Base-by-base conservation (phyloP, 2,888 invertebrate genomes). In the Rhogogaster chlorosoma region DNA sequence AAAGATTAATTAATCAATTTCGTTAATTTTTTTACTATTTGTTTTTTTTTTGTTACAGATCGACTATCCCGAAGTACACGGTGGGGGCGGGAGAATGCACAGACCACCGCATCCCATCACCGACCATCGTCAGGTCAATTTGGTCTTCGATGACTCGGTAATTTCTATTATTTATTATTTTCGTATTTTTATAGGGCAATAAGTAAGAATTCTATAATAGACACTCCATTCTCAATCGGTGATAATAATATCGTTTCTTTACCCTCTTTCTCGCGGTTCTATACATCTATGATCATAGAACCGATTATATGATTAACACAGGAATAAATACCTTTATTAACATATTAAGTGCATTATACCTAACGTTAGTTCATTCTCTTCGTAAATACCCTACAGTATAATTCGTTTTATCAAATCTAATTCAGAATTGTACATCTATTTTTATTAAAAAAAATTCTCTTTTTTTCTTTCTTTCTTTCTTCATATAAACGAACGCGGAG, bases 1-100 rank as follows among this genome's bases (percentile, higher is more conserved):
- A 4, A n/a, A 12, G 10, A 75, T 53, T 9, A 29, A 2, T 18
- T 26, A n/a, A 22, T 49, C 1, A 77, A 6, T 15, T 22, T 49
- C 29, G 15, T 26, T 18, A 0, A 49, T 64, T 84, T 26, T 49
- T n/a, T 57, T 57, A 84, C 86, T 61, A 38, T 32, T 88, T 87
- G 75, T 94, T 57, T 57, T 84, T 87, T 61, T 61, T 32, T 88
- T 87, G 75, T 94, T 95, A 4, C 94, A 96, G 96, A 96, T 96
- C 93, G 96, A 96, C 94, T 96, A 96, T 93, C 96, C 96, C 88
- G 96, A 96, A 91, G 94, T 92, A 86, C 93, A 93, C 87, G 91
- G 91, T 86, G 91, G 91, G 86, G 92, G 93, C 89, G 91, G 92
- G 91, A 93, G 93, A 90, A 94, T 94, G 94, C 94, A 94, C 90